Base-by-base conservation (phyloP, 2,113 vertebrate genomes). In the Furnarius figulus region DNA sequence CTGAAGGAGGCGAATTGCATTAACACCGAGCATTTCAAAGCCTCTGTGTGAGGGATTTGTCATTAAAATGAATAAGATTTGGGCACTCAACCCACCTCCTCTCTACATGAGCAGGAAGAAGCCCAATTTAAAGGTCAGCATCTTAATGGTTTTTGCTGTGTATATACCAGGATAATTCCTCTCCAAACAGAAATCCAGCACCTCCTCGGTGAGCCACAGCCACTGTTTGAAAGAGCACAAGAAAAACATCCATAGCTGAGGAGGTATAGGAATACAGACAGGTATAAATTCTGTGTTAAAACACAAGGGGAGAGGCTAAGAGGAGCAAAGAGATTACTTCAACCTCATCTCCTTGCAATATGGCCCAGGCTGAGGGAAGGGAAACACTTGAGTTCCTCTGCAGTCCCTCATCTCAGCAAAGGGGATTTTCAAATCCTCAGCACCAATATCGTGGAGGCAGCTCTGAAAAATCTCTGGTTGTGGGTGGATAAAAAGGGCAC, bases 401-500 rank as follows among this genome's bases (percentile, higher is more conserved):
- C 24, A 67, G 65, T 56, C 35, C 11, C 59, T 30, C 14, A 0
- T 21, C 90, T 85, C 58, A 1, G 80, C n/a, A 87, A 75, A 81
- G 94, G 88, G 86, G 82, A 89, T 93, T 89, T 89, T 97, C 84
- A 92, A 79, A 93, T 53, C 91, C 73, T 87, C 82, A 1, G 72
- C 90, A 92, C 62, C 76, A 42, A n/a, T 25, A 63, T 40, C 35
- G 28, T 86, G 88, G 89, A 95, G 87, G 91, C 82, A 97, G 95
- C 76, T 93, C 90, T 90, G 88, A 90, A 88, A 96, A 94, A 89
- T 93, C 90, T 75, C 88, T 89, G 65, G 46, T 92, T 55, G 96
- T 95, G 96, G 96, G 96, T 95, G 95, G 96, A 95, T 93, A 94
- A 85, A 96, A 97, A 96, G 96, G 95, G 96, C 93, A 95, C 23